Evolutionary conservation across 2,113 vertebrate genomes (phyloP).

Genomic region (Trematocara unimaculatum): DNA sequence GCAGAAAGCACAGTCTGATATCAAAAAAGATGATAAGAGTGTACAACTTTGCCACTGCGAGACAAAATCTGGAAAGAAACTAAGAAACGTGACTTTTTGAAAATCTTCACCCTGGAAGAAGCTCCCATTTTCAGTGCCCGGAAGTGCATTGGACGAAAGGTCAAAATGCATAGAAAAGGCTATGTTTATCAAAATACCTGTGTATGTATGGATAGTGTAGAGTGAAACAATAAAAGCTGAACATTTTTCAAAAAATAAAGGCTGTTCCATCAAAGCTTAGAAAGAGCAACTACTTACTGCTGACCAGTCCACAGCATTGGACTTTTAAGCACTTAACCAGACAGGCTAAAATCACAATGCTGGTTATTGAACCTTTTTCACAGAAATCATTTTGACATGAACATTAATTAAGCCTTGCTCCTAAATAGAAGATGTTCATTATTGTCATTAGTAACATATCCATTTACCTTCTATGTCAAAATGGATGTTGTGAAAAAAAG

Average conservation of each 20-base stretch:
- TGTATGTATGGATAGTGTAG: neutral
- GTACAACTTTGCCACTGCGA: neutral
- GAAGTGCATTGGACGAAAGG: neutral
- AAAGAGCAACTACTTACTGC: neutral
- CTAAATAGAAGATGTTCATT: neutral
- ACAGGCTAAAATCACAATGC: neutral
- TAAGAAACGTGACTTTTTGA: accelerated
- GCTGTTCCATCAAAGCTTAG: neutral
- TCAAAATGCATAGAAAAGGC: neutral
- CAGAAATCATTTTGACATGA: neutral
- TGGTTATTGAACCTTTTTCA: neutral
- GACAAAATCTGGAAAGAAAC: neutral
- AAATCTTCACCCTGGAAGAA: neutral
- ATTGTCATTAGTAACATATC: neutral
- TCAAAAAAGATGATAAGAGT: neutral
- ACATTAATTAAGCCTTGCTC: neutral
- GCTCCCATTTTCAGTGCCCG: neutral
- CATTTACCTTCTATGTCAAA: neutral
- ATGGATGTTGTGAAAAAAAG: neutral
- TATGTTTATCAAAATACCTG: neutral
- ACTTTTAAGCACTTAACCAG: neutral
- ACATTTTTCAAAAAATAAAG: neutral
- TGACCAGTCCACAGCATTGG: neutral
- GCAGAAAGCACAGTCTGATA: neutral
- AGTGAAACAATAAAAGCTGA: neutral